Base-by-base conservation (phyloP, 2,113 vertebrate species). In the Pseudolaguvia tuberculata region DNA sequence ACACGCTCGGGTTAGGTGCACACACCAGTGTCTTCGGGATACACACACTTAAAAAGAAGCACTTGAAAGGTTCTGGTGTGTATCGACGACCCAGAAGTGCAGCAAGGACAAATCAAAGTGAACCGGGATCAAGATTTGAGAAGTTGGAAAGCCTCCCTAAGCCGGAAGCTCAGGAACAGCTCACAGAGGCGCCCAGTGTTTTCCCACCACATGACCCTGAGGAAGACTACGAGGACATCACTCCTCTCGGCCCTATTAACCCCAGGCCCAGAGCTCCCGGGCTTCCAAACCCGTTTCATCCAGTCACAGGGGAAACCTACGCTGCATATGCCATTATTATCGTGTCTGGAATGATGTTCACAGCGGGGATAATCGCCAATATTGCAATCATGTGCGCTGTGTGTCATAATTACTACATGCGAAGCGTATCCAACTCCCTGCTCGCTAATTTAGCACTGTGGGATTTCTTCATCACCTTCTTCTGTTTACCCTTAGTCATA, bases 321-420 rank as follows among this genome's bases (percentile, higher is more conserved):
- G 94, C 94, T 0, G 95, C 95, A 20, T 97, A 93, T 48, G 93
- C 92, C 2, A 87, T 97, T 59, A 81, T 94, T 88, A 87, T 93
- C 58, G 70, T 90, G 61, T 94, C 95, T 4, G 83, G 92, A 53
- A 81, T 96, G 72, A 91, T 99, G 81, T 97, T 99, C 79, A 88
- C 87, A n/a, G 92, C 91, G 42, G 97, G 96, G 1, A 92, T 98
- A 81, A 88, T 94, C 48, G 95, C 94, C 63, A 99, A 98, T 86
- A 90, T 99, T 85, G 93, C 95, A 3, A 90, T 98, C 82, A 96
- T 98, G 95, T 99, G 97, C 86, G 94, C 98, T 69, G 97, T 99
- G 73, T 98, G 95, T 57, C 94, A 99, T 84, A 98, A 98, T 87
- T 97, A 96, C 88, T 97, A 96, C 86, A 96, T 98, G 95, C 88